Base-by-base conservation (phyloP, 2,888 invertebrate genomes). In the Rhagophthalmus giganteus region DNA sequence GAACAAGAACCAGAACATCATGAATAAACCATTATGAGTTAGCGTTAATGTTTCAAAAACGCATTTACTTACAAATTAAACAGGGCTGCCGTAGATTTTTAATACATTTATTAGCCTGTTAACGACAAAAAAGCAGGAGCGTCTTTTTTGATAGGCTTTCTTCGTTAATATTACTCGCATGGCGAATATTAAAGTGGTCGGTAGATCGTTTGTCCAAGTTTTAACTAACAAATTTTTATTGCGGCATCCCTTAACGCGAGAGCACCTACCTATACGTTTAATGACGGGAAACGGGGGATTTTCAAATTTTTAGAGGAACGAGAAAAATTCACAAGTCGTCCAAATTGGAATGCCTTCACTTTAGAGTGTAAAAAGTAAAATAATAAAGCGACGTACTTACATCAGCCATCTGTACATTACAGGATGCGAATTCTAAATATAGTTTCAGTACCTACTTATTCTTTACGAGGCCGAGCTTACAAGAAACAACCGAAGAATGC, bases 11-110 rank as follows among this genome's bases (percentile, higher is more conserved):
- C 51, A 45, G 39, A 39, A 45, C 44, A 35, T 51, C 51, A 51
- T 51, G 51, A 51, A 51, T 51, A 51, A 51, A 30, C 24, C 51
- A 51, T 51, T 33, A 44, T 25, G 51, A 51, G 39, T 51, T 34
- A 45, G 30, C 33, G 51, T 42, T 42, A 50, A 48, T 51, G 45
- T 39, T 39, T 20, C 25, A 45, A 51, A 51, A 51, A 33, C 37
- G 34, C 50, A 44, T 51, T 44, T 32, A 33, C 39, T 40, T 51
- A 51, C 51, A 45, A 51, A 51, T 51, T 45, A 51, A 51, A 35
- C 34, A 34, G 30, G 40, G 40, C 28, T 40, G 26, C 11, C 12
- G 25, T 28, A 28, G 2, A 14, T 32, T 41, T 41, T 41, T 41
- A 14, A 11, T 41, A n/a, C n/a, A n/a, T 41, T 41, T 41, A 25